Base-by-base conservation (phyloP, 2,113 vertebrate genomes). In the Lophius piscatorius region DNA sequence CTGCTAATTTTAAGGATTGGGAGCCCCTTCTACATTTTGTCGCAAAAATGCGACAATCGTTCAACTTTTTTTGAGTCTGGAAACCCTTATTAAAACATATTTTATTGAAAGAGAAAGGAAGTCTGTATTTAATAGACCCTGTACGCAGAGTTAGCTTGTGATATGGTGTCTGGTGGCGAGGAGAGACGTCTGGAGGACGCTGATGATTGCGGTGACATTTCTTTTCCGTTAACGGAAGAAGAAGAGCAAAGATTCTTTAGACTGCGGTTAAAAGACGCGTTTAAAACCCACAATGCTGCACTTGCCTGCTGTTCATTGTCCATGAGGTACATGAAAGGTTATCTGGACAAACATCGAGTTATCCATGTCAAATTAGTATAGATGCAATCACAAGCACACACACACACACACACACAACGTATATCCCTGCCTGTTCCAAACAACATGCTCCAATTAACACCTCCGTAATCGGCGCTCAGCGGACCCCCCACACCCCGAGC, bases 401-500 rank as follows among this genome's bases (percentile, higher is more conserved):
- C 39, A 60, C 4, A 47, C 22, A 10, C 45, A 62, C 17, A 40
- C 45, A 62, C 39, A 38, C 50, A 52, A 31, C n/a, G n/a, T n/a
- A n/a, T n/a, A 61, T 46, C 46, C 35, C 24, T 55, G 59, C 14
- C 63, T 42, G 54, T 40, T 35, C 71, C 60, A 64, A 83, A 87
- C 87, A 89, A 88, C 88, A 92, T 92, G 90, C 91, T 92, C 92
- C 92, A 94, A 93, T 95, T 95, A 94, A 94, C 92, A 95, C 91
- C 92, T 91, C 93, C 93, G 93, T 94, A 95, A 94, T 94, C 91
- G 36, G 68, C 50, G 28, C 89, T 78, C 88, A 87, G 91, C 82
- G 41, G 74, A 86, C 88, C 93, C 92, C 52, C 92, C 91, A 90
- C 91, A 92, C 86, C 82, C 90, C 62, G 82, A 67, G 34, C 64